Percentiles rank a stretch among this genome's conserved stretches.
Conservation (phyloP, 2,888 invertebrate genomes). For the Heliconius sara region DNA sequence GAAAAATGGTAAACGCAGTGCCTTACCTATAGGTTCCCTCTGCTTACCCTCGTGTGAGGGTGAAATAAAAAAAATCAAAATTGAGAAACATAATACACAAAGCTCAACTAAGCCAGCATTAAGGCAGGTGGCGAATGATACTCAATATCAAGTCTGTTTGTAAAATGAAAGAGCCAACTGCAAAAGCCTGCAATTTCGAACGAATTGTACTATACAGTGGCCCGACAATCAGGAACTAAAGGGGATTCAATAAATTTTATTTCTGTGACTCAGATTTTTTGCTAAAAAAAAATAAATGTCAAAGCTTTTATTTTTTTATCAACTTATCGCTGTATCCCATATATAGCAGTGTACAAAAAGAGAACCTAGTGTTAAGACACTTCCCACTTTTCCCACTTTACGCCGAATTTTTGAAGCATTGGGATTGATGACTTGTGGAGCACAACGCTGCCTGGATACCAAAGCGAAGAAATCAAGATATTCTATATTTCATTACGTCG, state of each 20-base stretch:
- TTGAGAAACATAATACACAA: neutral
- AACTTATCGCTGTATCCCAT: neutral
- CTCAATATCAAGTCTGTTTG: slow-evolving; percentile 10
- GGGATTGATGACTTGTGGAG: too few species aligned
- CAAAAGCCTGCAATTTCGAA: slow-evolving; percentile 12
- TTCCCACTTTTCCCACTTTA: neutral
- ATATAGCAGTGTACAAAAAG: neutral
- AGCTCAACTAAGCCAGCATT: neutral
- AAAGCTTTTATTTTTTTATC: too few species aligned
- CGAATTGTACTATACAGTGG: slow-evolving; percentile 4
- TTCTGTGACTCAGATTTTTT: neutral
- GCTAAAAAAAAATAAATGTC: too few species aligned
- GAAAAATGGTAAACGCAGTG: too few species aligned
- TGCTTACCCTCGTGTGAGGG: too few species aligned
- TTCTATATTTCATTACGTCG: too few species aligned
- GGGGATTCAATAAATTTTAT: neutral
- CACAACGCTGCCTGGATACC: too few species aligned
- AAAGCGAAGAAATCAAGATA: too few species aligned
- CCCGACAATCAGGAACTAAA: neutral
- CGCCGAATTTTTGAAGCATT: too few species aligned
- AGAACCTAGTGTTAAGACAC: neutral
- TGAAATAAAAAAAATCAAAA: neutral
- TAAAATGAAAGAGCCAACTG: slow-evolving; percentile 20
- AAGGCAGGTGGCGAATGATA: neutral
- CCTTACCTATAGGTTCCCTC: too few species aligned